Evolutionary conservation across 2,113 vertebrate genomes (phyloP).

Genomic region (Otocyon megalotis): DNA sequence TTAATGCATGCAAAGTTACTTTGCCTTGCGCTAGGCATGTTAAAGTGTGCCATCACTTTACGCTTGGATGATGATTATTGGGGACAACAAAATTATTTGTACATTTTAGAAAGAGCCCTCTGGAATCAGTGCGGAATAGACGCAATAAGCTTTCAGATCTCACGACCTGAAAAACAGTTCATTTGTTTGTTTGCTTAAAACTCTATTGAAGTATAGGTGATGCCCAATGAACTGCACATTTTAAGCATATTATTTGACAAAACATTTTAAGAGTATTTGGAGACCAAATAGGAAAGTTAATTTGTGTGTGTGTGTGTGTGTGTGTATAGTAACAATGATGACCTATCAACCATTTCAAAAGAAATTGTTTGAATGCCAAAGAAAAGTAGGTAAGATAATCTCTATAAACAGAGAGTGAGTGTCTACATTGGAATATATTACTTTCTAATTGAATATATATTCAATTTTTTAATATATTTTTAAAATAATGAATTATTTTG

Average conservation of each 20-base stretch:
- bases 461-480: too few species aligned
- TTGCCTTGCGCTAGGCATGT: too few species aligned
- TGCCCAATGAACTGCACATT: not conserved
- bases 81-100: not conserved
- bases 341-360: not conserved
- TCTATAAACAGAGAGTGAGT: not conserved
- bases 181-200: not conserved
- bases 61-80: not conserved
- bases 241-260: not conserved
- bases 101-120: slow-evolving; percentile 2
- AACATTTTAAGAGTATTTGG: not conserved
- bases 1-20: not conserved
- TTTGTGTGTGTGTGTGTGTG: not conserved
- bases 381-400: not conserved
- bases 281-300: not conserved
- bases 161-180: not conserved
- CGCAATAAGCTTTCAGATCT: not conserved
- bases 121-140: not conserved
- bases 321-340: not conserved
- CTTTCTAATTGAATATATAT: not conserved
- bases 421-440: not conserved
- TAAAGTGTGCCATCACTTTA: not conserved
- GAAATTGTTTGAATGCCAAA: not conserved
- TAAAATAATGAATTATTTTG: not conserved
- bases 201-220: not conserved